These are phyloP conservation scores for Herpetotheres cachinnans DNA, from an alignment of 2,113 vertebrate species.

Conservation along the genomic window DNA sequence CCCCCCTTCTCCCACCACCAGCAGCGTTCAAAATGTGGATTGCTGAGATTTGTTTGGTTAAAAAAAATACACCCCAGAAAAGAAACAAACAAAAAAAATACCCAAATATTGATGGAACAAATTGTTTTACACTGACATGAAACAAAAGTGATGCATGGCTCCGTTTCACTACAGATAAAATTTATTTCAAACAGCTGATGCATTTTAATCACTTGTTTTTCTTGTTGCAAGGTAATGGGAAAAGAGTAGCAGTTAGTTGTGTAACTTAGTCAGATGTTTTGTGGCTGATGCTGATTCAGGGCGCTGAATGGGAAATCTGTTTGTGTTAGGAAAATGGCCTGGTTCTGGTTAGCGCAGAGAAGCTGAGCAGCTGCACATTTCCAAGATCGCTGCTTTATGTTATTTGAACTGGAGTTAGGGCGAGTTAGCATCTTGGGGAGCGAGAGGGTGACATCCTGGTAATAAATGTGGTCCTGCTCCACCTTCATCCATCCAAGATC, in stretches of 20 bases:
- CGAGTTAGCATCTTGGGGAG: neutral
- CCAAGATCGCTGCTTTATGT: neutral
- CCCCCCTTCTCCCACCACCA: fast-evolving
- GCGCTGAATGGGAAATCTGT: neutral
- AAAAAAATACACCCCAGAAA: neutral
- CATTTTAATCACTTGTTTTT: neutral
- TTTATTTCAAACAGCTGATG: neutral
- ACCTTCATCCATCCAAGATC: neutral
- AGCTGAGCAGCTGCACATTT: fast-evolving
- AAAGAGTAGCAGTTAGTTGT: neutral
- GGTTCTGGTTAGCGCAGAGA: neutral
- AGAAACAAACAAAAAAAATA: neutral
- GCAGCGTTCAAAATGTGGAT: neutral
- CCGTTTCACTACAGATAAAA: neutral
- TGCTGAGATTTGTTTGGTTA: neutral
- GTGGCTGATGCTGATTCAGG: neutral
- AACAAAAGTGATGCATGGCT: neutral
- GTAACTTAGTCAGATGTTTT: neutral
- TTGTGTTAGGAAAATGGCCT: neutral
- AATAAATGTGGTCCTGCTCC: neutral
- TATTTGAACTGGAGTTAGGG: neutral
- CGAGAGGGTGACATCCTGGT: neutral
- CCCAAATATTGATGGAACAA: neutral
- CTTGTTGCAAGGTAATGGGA: neutral
- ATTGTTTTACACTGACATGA: fast-evolving